Conservation (phyloP, 1,140 invertebrate genomes). For the Paraescarpia echinospica region DNA sequence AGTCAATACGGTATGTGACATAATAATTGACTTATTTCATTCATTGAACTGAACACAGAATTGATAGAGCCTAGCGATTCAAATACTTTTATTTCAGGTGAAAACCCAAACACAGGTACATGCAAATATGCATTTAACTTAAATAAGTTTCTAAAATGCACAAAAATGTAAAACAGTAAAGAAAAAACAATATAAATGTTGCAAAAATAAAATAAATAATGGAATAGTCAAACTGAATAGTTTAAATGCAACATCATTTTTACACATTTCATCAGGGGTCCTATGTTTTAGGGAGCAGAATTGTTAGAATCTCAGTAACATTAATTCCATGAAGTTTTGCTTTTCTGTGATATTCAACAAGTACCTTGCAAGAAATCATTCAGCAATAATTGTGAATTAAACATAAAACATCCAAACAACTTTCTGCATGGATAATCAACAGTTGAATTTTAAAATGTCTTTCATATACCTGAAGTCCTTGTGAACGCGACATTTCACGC, state of each 20-base stretch:
- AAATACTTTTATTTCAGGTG: too few species aligned
- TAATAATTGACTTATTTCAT: not conserved
- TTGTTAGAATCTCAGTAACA: not conserved
- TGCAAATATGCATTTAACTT: too few species aligned
- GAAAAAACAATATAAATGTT: not conserved
- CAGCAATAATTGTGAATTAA: not conserved
- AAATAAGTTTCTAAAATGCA: too few species aligned
- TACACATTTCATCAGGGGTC: not conserved
- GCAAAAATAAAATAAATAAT: not conserved
- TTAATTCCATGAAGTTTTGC: not conserved
- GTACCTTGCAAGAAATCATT: not conserved
- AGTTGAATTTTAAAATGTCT: not conserved
- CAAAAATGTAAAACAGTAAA: too few species aligned
- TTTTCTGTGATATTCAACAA: not conserved
- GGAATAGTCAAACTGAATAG: not conserved
- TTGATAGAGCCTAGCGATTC: not conserved
- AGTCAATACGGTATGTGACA: too few species aligned
- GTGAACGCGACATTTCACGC: slow-evolving; percentile 54
- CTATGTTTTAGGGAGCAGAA: not conserved
- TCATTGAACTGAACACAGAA: not conserved
- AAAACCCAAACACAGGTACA: too few species aligned
- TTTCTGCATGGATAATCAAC: not conserved
- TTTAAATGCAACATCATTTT: not conserved
- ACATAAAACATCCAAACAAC: not conserved
- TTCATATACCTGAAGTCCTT: slow-evolving; percentile 44